A percentile compares a stretch with the other conserved stretches of the same genome.
These are phyloP conservation scores for Chinchilla lanigera DNA, from an alignment of 2,113 vertebrate species.

Conservation along the genomic window DNA sequence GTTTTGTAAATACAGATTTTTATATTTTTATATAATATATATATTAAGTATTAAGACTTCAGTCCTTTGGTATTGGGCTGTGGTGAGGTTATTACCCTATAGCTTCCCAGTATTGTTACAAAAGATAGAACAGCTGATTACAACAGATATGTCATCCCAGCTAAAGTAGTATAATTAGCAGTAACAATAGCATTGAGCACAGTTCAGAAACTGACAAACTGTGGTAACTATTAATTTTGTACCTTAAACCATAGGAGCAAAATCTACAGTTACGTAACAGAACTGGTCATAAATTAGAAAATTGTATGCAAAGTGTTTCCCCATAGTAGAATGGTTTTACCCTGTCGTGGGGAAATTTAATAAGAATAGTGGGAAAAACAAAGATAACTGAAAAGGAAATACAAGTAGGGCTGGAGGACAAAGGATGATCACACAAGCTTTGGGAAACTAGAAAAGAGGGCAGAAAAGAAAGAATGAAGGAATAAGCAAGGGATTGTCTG, in stretches of 20 bases:
- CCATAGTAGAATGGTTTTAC: no score
- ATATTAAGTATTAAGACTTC: background rate
- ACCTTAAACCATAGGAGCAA: background rate
- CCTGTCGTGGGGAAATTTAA: no score
- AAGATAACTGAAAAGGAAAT: no score
- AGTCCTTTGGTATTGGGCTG: no score
- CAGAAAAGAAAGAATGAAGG: no score
- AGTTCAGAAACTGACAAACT: background rate
- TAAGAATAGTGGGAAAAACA: no score
- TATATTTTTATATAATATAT: background rate
- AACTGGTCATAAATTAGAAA: background rate
- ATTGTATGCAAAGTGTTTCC: no score
- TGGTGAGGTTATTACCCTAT: background rate
- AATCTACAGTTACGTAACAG: background rate
- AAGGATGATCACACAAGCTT: no score
- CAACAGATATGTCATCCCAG: background rate
- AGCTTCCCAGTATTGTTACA: background rate
- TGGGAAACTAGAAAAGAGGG: no score
- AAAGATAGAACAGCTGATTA: background rate
- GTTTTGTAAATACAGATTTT: background rate
- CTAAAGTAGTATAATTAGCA: background rate
- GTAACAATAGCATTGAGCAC: background rate
- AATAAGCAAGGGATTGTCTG: no score
- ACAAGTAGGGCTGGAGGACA: no score
- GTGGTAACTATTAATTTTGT: background rate